Evolutionary conservation across 2,113 vertebrate species (phyloP).

Genomic region (Epinephelus cyanopodus): DNA sequence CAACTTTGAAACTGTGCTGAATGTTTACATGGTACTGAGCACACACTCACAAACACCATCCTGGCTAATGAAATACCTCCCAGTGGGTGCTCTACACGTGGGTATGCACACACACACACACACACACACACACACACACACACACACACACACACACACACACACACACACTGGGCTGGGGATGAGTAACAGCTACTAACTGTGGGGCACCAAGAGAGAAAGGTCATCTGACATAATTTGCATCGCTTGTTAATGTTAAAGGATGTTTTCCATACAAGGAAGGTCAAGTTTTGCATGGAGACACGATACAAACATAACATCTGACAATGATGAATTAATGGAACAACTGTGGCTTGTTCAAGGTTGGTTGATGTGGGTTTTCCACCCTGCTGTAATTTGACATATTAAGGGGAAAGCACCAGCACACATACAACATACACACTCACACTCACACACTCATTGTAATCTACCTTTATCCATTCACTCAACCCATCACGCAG

Average conservation of each 20-base stretch:
- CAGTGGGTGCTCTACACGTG: slow-evolving; percentile 26
- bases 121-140: slow-evolving; percentile 2
- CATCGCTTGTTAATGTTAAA: slow-evolving; percentile 72
- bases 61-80: slow-evolving; percentile 63
- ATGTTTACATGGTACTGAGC: slow-evolving; percentile 54
- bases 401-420: slow-evolving; percentile 71
- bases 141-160: slow-evolving; percentile 3
- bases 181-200: slow-evolving; percentile 63
- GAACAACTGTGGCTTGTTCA: slow-evolving; percentile 54
- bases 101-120: slow-evolving; percentile 3
- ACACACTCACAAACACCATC: slow-evolving; percentile 51
- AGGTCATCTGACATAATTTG: slow-evolving; percentile 76
- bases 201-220: slow-evolving; percentile 56
- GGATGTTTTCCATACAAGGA: slow-evolving; percentile 65
- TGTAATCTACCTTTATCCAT: slow-evolving; percentile 32
- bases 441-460: background rate
- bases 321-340: slow-evolving; percentile 57
- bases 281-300: slow-evolving; percentile 71
- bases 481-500: slow-evolving; percentile 27
- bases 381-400: slow-evolving; percentile 58
- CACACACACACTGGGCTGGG: slow-evolving; percentile 1
- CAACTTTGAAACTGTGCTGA: slow-evolving; percentile 47
- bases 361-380: slow-evolving; percentile 55
- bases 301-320: slow-evolving; percentile 37
- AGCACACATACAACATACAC: background rate